Conservation (phyloP, 2,113 vertebrate genomes). For the Melanostigma gelatinosum region DNA sequence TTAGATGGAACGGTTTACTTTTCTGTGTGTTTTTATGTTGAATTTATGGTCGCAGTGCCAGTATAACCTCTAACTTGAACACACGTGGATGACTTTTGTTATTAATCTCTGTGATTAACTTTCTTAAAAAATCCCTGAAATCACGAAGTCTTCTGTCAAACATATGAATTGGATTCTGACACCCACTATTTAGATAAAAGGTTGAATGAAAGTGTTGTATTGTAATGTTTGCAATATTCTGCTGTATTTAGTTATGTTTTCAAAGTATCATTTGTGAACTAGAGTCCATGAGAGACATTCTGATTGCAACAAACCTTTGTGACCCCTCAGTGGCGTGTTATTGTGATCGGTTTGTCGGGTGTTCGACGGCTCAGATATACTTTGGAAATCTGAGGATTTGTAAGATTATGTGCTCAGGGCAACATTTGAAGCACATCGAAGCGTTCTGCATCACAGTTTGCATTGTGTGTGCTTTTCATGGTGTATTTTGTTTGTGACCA, state of each 20-base stretch:
- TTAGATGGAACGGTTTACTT: slow-evolving; percentile 18
- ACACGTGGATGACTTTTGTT: neutral
- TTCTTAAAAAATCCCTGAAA: slow-evolving; percentile 3
- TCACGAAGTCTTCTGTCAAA: slow-evolving; percentile 24
- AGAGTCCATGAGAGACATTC: slow-evolving; percentile 28
- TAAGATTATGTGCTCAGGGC: slow-evolving; percentile 64
- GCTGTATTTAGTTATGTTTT: slow-evolving; percentile 23
- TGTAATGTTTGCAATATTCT: slow-evolving; percentile 41
- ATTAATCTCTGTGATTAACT: neutral
- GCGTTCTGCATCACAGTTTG: slow-evolving; percentile 34
- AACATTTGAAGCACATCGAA: slow-evolving; percentile 57
- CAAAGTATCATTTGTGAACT: slow-evolving; percentile 42
- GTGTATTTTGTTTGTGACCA: slow-evolving; percentile 50
- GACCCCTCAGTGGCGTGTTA: slow-evolving; percentile 51
- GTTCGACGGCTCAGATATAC: slow-evolving; percentile 51
- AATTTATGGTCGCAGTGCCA: slow-evolving; percentile 3
- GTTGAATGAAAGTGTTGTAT: slow-evolving; percentile 32
- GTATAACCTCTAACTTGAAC: slow-evolving; percentile 10
- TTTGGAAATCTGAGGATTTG: slow-evolving; percentile 41
- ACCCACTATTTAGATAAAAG: slow-evolving; percentile 14
- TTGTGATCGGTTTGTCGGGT: slow-evolving; percentile 63
- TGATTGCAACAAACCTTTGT: slow-evolving; percentile 48
- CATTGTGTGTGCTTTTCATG: slow-evolving; percentile 35
- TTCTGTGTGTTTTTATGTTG: slow-evolving; percentile 41
- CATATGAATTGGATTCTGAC: slow-evolving; percentile 15